phyloP scores from a whole-genome alignment of 1,140 invertebrate genomes.

The Eupeodes corollae region DNA sequence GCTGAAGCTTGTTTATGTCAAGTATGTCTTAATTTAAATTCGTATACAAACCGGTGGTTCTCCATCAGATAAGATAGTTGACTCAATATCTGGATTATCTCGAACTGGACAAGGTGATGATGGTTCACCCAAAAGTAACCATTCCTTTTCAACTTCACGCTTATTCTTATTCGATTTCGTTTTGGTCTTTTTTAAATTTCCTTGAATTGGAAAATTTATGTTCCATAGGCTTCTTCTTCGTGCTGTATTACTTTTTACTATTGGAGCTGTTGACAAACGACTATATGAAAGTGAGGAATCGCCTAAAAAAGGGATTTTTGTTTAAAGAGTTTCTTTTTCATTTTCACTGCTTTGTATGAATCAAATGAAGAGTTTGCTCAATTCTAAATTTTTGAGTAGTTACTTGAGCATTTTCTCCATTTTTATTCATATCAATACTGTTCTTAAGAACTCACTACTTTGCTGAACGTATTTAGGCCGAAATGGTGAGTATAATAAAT shows the following conservation, averaged over 20 bases:
- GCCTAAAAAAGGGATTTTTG: conserved; percentile 4
- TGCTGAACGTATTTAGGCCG: conserved; percentile 31
- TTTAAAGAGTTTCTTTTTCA: not conserved
- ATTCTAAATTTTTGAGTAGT: not conserved
- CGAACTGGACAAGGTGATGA: conserved; percentile 27
- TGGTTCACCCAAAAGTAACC: conserved; percentile 33
- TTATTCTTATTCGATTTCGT: conserved; percentile 17
- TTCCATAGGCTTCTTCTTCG: conserved; percentile 32
- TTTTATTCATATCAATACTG: not conserved
- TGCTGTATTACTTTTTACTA: conserved; percentile 17
- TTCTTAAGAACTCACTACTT: conserved; percentile 13
- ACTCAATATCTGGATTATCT: conserved; percentile 27
- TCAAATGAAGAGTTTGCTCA: not conserved
- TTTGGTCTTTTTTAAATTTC: conserved; percentile 21
- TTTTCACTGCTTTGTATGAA: not conserved
- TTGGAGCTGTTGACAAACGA: conserved; percentile 26
- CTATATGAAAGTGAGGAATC: conserved; percentile 30
- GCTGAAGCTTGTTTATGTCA: not conserved
- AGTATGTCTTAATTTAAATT: not conserved
- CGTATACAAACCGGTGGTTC: conserved; percentile 22
- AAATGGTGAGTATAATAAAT: conserved; percentile 26
- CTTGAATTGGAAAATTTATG: conserved; percentile 23
- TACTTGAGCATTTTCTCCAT: not conserved
- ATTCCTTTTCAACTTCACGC: conserved; percentile 33
- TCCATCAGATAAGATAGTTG: conserved; percentile 27